Base-by-base conservation (phyloP, 2,888 invertebrate genomes). In the Cyclophora albipunctata region DNA sequence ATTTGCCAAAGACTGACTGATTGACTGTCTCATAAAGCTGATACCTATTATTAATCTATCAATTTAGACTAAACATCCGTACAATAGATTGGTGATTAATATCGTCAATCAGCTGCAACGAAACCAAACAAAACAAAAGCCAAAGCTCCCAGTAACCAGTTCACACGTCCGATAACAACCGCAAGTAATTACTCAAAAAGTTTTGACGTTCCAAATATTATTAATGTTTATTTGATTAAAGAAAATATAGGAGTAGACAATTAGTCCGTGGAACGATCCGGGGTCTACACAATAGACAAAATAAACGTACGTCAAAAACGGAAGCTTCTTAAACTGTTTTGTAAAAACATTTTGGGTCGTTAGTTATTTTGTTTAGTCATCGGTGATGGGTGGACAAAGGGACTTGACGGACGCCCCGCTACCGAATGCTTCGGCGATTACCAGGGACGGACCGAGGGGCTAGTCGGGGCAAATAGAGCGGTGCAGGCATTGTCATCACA, bases 301-400 rank as follows among this genome's bases (percentile, higher is more conserved):
- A 79, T 81, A 82, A 81, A 84, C 70, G 62, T 60, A 62, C 61
- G 56, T 65, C 5, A 37, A 37, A 80, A 84, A 85, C 85, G 86
- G 87, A 82, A 86, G 85, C 86, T 73, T 78, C 79, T 81, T 79
- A 78, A 78, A 83, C 75, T 85, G 84, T 87, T 86, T 86, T 84
- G 75, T 80, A 81, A 81, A 84, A 86, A 85, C 86, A 84, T 73
- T 72, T 64, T 51, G 72, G 72, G 71, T 81, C 81, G 82, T 78
- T 81, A 80, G 73, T 7, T 70, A 63, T 71, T 62, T 69, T 71
- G 66, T 66, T 60, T 64, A 74, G 73, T 69, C 69, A 68, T 63
- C 51, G 62, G 58, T 76, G 79, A 78, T 62, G 66, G 57, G 52
- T 51, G 55, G 54, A 81, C 78, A 81, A 81, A 67, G 64, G 58